Evolutionary conservation across 1,140 invertebrate species (phyloP).

Genomic region (Brachionus rubens): DNA sequence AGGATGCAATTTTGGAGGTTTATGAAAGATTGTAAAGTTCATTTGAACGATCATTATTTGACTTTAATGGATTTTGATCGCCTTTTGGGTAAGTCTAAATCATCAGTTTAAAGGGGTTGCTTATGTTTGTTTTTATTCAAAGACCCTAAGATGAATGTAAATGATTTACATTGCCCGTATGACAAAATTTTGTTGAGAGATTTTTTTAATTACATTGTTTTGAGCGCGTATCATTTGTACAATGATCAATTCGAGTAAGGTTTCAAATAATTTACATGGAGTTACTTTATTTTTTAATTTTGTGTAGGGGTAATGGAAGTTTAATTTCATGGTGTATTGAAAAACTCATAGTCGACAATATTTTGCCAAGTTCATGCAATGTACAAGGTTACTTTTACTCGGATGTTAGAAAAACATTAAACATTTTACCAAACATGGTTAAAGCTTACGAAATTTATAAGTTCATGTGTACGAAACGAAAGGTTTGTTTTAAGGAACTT

Average conservation of each 20-base stretch:
- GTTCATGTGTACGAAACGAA: conserved; percentile 51
- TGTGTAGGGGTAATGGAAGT: conserved; percentile 48
- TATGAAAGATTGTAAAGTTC: conserved; percentile 57
- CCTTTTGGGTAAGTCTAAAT: conserved; percentile 51
- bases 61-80: conserved; percentile 59
- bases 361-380: conserved; percentile 55
- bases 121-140: conserved; percentile 45
- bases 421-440: conserved; percentile 56
- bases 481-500: conserved; percentile 48
- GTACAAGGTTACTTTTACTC: conserved; percentile 56
- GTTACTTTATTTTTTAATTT: not conserved
- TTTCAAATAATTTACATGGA: not conserved
- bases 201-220: conserved; percentile 57
- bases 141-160: conserved; percentile 51
- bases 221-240: conserved; percentile 55
- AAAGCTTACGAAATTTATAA: conserved; percentile 57
- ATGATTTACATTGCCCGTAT: conserved; percentile 57
- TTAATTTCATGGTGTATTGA: conserved; percentile 55
- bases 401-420: conserved; percentile 55
- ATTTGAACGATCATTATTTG: conserved; percentile 51
- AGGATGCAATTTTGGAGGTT: conserved; percentile 61
- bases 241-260: conserved; percentile 52
- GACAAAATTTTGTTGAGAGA: conserved; percentile 56
- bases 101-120: no score
- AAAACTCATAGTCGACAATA: conserved; percentile 54